phyloP scores from a whole-genome alignment of 1,140 invertebrate species.

The Leguminivora glycinivorella region DNA sequence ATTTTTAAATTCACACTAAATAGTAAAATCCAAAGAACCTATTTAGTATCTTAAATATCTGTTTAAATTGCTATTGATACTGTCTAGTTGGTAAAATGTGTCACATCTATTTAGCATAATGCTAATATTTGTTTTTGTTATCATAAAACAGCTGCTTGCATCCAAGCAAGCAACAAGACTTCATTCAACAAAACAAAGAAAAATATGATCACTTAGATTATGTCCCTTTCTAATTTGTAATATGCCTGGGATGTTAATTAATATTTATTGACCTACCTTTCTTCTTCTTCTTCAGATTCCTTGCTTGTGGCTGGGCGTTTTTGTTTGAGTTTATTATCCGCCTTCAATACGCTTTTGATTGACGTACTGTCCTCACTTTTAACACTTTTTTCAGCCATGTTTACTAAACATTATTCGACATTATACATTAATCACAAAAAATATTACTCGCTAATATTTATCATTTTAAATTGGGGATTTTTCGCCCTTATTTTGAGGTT shows the following conservation, averaged over 20 bases:
- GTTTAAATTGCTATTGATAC: no score
- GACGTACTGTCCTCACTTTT: constrained; percentile 18
- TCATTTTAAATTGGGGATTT: background rate
- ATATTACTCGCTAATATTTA: background rate
- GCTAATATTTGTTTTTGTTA: no score
- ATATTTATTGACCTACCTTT: constrained; percentile 43
- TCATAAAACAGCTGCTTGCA: background rate
- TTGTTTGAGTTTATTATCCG: constrained; percentile 54
- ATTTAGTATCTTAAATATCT: no score
- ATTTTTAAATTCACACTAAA: no score
- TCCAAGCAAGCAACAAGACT: background rate
- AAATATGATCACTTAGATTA: background rate
- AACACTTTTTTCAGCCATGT: constrained; percentile 31
- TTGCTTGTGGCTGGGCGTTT: constrained; percentile 57
- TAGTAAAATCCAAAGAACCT: no score
- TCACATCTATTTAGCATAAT: no score
- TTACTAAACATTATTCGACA: constrained; percentile 32
- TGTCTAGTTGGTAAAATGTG: no score
- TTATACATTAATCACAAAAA: constrained; percentile 20
- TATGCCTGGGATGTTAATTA: background rate
- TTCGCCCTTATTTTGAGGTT: constrained; percentile 12
- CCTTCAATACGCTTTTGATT: constrained; percentile 50
- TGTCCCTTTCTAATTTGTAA: background rate
- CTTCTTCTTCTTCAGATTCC: constrained; percentile 60
- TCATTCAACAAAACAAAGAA: background rate